phyloP scores from a whole-genome alignment of 2,888 invertebrate genomes.

The Muscina levida region DNA sequence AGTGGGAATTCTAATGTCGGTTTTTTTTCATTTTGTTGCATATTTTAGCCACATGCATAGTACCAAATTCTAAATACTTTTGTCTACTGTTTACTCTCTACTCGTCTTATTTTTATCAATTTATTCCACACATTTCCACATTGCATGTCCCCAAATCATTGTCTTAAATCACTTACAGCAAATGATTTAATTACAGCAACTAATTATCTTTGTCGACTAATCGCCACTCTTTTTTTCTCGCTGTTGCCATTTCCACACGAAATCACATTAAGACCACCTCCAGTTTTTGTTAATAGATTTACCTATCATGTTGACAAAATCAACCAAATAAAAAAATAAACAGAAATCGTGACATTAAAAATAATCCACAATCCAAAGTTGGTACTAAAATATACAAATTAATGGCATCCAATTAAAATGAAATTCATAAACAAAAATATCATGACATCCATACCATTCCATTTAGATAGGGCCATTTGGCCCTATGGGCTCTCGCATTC shows the following conservation, averaged over 20 bases:
- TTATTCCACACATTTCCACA: too few species aligned
- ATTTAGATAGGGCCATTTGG: slow-evolving; percentile 19
- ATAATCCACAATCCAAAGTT: neutral
- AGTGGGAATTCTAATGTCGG: too few species aligned
- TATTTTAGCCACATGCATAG: too few species aligned
- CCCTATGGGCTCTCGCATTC: neutral
- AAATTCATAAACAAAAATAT: slow-evolving; percentile 31
- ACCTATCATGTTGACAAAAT: slow-evolving; percentile 52
- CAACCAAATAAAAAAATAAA: slow-evolving; percentile 33
- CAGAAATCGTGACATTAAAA: neutral
- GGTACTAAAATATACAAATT: slow-evolving; percentile 37
- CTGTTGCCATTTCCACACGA: neutral
- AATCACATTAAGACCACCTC: neutral
- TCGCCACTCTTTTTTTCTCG: too few species aligned
- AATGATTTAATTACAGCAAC: slow-evolving; percentile 19
- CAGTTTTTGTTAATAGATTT: slow-evolving; percentile 40
- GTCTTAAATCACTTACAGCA: too few species aligned
- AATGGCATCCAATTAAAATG: slow-evolving; percentile 47
- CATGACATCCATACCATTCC: neutral
- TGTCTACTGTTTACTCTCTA: too few species aligned
- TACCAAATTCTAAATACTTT: too few species aligned
- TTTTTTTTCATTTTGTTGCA: too few species aligned
- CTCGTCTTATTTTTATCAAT: too few species aligned
- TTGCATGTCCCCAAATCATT: too few species aligned
- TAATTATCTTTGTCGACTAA: slow-evolving; percentile 20